Evolutionary conservation across 2,797 vertebrate genomes (phyloP), one percentile per base, ranked within the genome.

Genomic region (Limnodromus scolopaceus): DNA sequence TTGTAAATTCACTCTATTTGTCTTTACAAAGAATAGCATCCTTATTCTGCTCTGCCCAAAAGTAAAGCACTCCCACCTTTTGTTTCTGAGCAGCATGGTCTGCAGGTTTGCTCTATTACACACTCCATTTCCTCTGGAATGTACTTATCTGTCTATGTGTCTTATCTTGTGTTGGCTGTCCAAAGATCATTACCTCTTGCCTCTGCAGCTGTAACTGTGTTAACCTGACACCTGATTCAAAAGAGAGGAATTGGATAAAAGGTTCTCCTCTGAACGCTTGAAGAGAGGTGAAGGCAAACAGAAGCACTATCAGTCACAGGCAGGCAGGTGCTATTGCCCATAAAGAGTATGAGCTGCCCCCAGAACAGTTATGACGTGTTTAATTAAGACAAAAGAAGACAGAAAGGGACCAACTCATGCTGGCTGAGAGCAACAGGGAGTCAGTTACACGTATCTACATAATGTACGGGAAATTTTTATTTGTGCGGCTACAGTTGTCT

Each of bases 111-210:
- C 76, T 86, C 34, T 46, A 2, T n/a, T 36, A 46, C 7, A 25
- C 25, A 28, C 22, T 78, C 38, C 6, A 7, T 43, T 92, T 93
- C 66, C 51, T 90, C 54, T 84, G 61, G 58, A 84, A 72, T 17
- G 17, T 55, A 32, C 15, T 91, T 87, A 19, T 53, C 82, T 90
- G 86, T 38, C 2, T 6, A 11, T 41, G 16, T 43, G 45, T 60
- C 30, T 64, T 76, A 72, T 55, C 53, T 75, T 69, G 39, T 60
- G 19, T 87, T 86, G 49, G 53, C 57, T 86, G 30, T 68, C 43
- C 83, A 75, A 84, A 92, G 91, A 41, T 77, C 48, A 69, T 51
- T 91, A 79, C 39, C 15, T 92, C 58, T 70, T 65, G 51, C 13
- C 45, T 90, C 30, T 81, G 81, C 28, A 75, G 25, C 24, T 84